These are phyloP conservation scores for pig (Sus scrofa) DNA, from an alignment of 2,113 vertebrate genomes.

Conservation along the genomic window DNA sequence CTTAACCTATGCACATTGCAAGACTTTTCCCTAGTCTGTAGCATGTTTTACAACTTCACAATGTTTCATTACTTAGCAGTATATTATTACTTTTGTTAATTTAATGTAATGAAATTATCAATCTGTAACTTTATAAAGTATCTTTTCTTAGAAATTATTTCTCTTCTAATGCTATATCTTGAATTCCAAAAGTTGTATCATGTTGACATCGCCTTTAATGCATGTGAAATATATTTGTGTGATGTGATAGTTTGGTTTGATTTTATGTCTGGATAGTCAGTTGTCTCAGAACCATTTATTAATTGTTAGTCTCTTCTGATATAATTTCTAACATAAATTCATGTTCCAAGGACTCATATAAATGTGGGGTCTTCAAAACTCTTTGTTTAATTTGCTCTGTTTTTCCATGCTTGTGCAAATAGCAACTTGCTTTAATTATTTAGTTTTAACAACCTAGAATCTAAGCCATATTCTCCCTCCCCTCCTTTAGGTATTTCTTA, in stretches of 20 bases:
- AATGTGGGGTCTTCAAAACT: background rate
- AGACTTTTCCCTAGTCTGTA: background rate
- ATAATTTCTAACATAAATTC: background rate
- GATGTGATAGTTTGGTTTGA: background rate
- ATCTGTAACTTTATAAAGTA: background rate
- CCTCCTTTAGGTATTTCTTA: background rate
- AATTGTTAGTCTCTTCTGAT: background rate
- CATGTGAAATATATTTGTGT: background rate
- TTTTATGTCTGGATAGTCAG: background rate
- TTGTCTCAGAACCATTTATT: background rate
- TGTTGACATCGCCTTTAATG: background rate
- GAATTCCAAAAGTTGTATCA: background rate
- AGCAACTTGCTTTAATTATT: constrained; percentile 10
- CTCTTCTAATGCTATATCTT: background rate
- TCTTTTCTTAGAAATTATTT: background rate
- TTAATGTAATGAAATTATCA: background rate
- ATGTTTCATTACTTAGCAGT: background rate
- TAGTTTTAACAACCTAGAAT: background rate
- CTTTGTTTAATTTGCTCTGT: background rate
- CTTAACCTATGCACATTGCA: background rate
- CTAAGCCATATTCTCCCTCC: background rate
- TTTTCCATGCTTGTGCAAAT: background rate
- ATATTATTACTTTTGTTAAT: background rate
- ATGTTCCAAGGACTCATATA: background rate
- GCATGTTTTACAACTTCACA: background rate